Evolutionary conservation across 2,888 invertebrate genomes (phyloP).

Genomic region (Tortrix viridana): DNA sequence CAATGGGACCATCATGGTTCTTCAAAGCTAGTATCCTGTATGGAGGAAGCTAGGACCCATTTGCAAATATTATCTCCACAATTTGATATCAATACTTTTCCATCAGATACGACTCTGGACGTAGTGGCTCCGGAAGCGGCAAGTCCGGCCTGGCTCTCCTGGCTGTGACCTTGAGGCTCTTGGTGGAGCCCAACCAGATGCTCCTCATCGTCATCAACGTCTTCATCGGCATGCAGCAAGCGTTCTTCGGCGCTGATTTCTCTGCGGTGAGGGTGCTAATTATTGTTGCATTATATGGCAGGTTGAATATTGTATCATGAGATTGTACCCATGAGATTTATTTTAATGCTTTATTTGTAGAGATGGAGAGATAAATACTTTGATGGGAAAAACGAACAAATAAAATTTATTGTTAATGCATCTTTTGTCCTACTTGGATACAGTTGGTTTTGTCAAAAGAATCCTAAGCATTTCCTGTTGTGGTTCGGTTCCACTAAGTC

Average conservation of each 20-base stretch:
- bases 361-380: too few species aligned
- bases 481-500: too few species aligned
- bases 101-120: constrained; percentile 73
- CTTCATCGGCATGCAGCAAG: constrained; percentile 88
- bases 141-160: constrained; percentile 73
- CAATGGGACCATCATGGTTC: too few species aligned
- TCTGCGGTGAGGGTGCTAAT: constrained; percentile 66
- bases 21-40: too few species aligned
- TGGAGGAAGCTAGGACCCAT: constrained; percentile 5
- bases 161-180: constrained; percentile 83
- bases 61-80: neutral
- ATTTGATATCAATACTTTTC: neutral
- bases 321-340: too few species aligned
- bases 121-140: constrained; percentile 62
- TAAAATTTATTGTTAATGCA: too few species aligned
- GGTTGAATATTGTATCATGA: neutral
- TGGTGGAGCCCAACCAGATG: constrained; percentile 84
- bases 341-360: too few species aligned
- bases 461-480: too few species aligned
- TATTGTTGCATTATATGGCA: neutral
- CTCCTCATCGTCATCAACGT: constrained; percentile 87
- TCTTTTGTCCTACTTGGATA: too few species aligned
- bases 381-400: too few species aligned
- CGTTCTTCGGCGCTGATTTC: constrained; percentile 86
- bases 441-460: too few species aligned